Evolutionary conservation across 92 coral and sea anemone genomes (phyloP).

Genomic region (Plumapathes pennacea): DNA sequence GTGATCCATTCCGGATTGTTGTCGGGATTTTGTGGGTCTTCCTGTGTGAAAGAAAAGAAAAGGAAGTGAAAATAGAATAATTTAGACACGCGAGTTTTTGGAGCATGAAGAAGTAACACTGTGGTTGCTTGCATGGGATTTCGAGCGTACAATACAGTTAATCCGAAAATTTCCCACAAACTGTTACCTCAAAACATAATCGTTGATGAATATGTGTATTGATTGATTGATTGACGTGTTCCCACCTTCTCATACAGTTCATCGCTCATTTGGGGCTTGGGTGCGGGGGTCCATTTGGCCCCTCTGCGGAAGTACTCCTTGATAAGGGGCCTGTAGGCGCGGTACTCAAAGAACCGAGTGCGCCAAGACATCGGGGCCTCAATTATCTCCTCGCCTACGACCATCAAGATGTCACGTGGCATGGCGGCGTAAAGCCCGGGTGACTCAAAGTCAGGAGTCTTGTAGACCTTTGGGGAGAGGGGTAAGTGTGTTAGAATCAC

Average conservation of each 20-base stretch:
- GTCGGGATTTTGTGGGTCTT: slow-evolving; percentile 20
- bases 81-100: too few relatives aligned
- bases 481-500: too few relatives aligned
- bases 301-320: slow-evolving; percentile 70
- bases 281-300: slow-evolving; percentile 73
- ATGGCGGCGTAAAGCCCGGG: slow-evolving; percentile 63
- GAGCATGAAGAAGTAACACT: too few relatives aligned
- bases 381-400: slow-evolving; percentile 60
- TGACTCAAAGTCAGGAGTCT: slow-evolving; percentile 63
- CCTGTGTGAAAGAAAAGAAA: too few relatives aligned
- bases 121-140: too few relatives aligned
- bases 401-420: slow-evolving; percentile 66
- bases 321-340: slow-evolving; percentile 63
- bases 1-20: slow-evolving; percentile 35
- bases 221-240: not conserved
- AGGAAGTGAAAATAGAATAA: too few relatives aligned
- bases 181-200: too few relatives aligned
- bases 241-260: slow-evolving; percentile 47
- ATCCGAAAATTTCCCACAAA: too few relatives aligned
- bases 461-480: slow-evolving; percentile 34
- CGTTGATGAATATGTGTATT: too few relatives aligned
- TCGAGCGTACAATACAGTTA: too few relatives aligned
- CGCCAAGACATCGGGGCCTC: slow-evolving; percentile 75
- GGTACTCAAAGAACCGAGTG: slow-evolving; percentile 65
- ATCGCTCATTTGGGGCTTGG: slow-evolving; percentile 60